A percentile compares a stretch with the other conserved stretches of the same genome.
Conservation (phyloP, 2,797 vertebrate genomes). For the Rallus crepitans region DNA sequence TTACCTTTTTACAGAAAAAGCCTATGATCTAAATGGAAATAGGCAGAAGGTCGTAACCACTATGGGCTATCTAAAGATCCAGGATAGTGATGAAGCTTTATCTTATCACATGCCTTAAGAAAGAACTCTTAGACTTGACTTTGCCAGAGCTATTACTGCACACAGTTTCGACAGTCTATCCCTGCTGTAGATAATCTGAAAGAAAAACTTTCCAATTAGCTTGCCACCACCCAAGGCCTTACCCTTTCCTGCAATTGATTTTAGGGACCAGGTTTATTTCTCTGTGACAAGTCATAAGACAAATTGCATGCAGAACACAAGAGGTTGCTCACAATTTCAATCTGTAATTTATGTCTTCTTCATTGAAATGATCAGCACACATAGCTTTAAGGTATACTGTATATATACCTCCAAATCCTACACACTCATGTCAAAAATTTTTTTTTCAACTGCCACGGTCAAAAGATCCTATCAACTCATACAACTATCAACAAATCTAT, state of each 20-base stretch:
- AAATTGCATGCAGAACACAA: background rate
- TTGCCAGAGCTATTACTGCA: background rate
- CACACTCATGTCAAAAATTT: background rate
- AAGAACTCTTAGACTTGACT: background rate
- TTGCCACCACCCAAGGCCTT: background rate
- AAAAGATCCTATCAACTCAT: background rate
- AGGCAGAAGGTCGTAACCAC: background rate
- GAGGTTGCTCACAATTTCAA: background rate
- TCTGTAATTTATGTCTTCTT: background rate
- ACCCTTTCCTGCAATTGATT: background rate
- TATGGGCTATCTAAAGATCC: background rate
- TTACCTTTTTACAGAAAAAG: background rate
- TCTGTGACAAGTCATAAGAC: background rate
- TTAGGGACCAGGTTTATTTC: background rate
- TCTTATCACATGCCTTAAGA: background rate
- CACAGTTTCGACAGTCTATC: background rate
- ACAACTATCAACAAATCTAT: background rate
- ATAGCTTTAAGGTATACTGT: background rate
- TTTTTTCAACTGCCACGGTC: background rate
- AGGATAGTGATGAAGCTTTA: background rate
- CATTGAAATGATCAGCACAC: background rate
- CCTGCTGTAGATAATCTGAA: background rate
- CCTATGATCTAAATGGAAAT: background rate
- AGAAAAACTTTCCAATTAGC: background rate
- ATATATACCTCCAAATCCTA: background rate